Conservation (phyloP, 2,888 invertebrate genomes). For the Drosophila yooni region DNA sequence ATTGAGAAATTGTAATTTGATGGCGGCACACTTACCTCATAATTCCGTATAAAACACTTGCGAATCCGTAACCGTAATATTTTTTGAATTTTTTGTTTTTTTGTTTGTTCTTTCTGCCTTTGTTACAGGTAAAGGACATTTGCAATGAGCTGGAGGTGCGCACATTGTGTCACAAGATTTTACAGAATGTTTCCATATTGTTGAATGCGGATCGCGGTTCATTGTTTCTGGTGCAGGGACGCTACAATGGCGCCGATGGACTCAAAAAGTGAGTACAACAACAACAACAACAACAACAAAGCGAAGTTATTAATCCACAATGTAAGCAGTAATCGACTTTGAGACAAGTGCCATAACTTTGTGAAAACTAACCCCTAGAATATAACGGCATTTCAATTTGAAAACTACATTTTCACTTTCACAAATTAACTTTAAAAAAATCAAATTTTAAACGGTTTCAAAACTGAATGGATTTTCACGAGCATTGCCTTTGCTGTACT, state of each 20-base stretch:
- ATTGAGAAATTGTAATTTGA: constrained; percentile 29
- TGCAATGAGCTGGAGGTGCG: constrained; percentile 98
- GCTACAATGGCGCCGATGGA: constrained; percentile 85
- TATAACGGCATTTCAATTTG: background rate
- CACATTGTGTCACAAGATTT: constrained; percentile 97
- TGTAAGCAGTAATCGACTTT: background rate
- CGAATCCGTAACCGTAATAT: background rate
- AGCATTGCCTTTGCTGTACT: no score
- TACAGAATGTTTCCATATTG: constrained; percentile 96
- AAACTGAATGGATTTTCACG: background rate
- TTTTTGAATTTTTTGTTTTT: background rate
- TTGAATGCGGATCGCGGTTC: constrained; percentile 97
- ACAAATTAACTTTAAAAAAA: no score
- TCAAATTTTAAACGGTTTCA: no score
- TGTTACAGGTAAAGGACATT: constrained; percentile 93
- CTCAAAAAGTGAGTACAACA: constrained; percentile 84
- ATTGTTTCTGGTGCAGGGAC: constrained; percentile 94
- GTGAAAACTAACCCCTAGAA: background rate
- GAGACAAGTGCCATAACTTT: background rate
- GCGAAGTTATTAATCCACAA: background rate
- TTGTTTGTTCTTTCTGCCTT: background rate
- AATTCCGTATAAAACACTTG: constrained; percentile 16
- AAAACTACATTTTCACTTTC: background rate
- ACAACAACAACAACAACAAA: background rate
- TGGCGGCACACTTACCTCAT: constrained; percentile 19